Conservation (phyloP, 1,140 invertebrate genomes). For the Philaenus spumarius region DNA sequence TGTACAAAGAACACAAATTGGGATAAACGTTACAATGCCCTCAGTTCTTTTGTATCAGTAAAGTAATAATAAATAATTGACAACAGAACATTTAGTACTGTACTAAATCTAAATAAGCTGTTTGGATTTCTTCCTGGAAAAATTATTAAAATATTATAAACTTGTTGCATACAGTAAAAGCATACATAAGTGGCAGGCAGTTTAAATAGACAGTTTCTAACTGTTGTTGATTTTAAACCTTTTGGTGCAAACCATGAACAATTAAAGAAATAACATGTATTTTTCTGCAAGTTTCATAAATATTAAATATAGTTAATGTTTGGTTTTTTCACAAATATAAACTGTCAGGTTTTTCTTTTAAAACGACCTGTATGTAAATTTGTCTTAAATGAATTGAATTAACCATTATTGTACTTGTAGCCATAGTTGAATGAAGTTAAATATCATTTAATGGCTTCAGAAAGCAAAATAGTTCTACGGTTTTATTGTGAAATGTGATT, state of each 20-base stretch:
- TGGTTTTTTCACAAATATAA: not conserved
- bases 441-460: no score
- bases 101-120: no score
- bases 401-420: no score
- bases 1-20: not conserved
- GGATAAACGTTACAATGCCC: not conserved
- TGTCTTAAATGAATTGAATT: no score
- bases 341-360: no score
- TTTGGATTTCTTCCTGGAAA: not conserved
- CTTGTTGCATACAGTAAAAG: slow-evolving; percentile 14
- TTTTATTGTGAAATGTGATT: no score
- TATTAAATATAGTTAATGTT: not conserved
- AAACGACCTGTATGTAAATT: no score
- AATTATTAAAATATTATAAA: not conserved
- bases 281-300: not conserved
- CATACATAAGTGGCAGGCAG: slow-evolving; percentile 9
- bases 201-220: not conserved
- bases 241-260: not conserved
- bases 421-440: no score
- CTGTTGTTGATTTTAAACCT: not conserved
- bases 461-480: no score
- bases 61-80: not conserved
- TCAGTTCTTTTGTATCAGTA: not conserved
- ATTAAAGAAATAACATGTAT: not conserved
- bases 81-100: not conserved